A percentile compares a stretch with the other conserved stretches of the same genome.
Evolutionary conservation across 2,113 vertebrate species (phyloP).

Genomic region (Percina caprodes): DNA sequence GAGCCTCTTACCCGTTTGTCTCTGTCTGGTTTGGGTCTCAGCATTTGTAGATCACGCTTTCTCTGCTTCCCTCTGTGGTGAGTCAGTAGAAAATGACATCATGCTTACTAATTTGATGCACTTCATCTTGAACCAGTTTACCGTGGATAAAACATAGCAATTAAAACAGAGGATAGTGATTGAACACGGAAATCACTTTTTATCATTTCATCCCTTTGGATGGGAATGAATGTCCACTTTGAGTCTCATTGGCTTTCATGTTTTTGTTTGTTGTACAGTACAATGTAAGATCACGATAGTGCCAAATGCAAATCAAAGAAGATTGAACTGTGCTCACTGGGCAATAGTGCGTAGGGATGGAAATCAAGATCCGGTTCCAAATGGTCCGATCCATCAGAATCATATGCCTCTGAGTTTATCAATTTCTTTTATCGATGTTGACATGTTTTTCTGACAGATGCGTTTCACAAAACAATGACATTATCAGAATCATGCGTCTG

Average conservation of each 20-base stretch:
- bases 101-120: neutral
- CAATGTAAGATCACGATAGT: too few species aligned
- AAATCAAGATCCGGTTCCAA: neutral
- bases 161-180: too few species aligned
- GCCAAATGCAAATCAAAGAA: too few species aligned
- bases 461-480: neutral
- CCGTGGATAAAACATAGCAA: too few species aligned
- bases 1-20: slow-evolving; percentile 39
- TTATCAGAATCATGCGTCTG: too few species aligned
- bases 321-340: too few species aligned
- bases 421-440: neutral
- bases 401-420: neutral
- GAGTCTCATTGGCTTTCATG: too few species aligned
- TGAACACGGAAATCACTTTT: too few species aligned
- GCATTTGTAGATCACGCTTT: neutral
- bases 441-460: neutral
- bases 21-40: neutral
- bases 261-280: too few species aligned
- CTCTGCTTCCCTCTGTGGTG: neutral
- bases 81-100: neutral
- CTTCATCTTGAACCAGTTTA: neutral
- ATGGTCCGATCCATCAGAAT: neutral
- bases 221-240: too few species aligned
- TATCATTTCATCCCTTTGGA: too few species aligned
- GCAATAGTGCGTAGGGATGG: too few species aligned